These are phyloP conservation scores for Byasa hedistus DNA, from an alignment of 2,888 invertebrate genomes.

Conservation along the genomic window DNA sequence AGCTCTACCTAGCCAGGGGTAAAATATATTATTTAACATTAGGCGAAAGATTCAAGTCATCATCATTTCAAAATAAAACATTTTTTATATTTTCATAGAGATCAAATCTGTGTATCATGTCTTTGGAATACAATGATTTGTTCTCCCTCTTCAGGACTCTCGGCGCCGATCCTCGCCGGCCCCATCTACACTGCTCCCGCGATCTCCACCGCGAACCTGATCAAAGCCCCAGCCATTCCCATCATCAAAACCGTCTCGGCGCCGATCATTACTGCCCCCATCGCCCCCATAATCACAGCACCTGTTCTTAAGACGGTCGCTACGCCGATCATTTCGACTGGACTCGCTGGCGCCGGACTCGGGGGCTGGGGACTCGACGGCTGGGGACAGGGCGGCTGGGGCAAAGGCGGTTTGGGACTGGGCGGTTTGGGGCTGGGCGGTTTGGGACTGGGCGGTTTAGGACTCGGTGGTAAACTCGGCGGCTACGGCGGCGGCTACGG, in stretches of 20 bases:
- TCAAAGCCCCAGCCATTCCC: constrained; percentile 63
- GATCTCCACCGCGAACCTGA: constrained; percentile 58
- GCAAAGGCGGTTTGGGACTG: constrained; percentile 36
- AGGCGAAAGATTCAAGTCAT: too few relatives aligned
- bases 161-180: constrained; percentile 38
- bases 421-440: constrained; percentile 37
- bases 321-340: constrained; percentile 33
- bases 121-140: too few relatives aligned
- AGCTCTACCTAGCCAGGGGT: too few relatives aligned
- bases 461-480: constrained; percentile 33
- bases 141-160: constrained; percentile 28
- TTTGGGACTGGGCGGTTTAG: constrained; percentile 36
- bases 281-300: constrained; percentile 49
- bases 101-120: too few relatives aligned
- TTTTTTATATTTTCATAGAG: too few relatives aligned
- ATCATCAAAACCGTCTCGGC: constrained; percentile 52
- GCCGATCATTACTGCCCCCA: constrained; percentile 37
- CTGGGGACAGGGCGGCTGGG: constrained; percentile 35
- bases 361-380: constrained; percentile 31
- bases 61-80: too few relatives aligned
- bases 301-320: constrained; percentile 47
- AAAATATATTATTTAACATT: too few relatives aligned
- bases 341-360: constrained; percentile 30
- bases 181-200: constrained; percentile 54
- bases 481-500: too few relatives aligned